Base-by-base conservation (phyloP, 1,140 invertebrate genomes). In the Venustaconcha ellipsiformis region DNA sequence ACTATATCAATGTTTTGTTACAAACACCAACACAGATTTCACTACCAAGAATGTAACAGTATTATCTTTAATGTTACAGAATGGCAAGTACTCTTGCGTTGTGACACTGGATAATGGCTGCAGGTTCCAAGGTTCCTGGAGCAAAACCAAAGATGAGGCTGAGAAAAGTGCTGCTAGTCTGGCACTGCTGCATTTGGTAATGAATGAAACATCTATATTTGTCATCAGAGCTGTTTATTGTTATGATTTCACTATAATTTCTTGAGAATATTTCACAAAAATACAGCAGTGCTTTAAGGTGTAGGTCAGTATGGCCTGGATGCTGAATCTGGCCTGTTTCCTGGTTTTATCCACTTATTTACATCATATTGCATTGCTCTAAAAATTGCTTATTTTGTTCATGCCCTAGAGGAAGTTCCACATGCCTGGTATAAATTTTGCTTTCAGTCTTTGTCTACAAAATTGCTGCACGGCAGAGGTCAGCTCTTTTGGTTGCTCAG, bases 121-220 rank as follows among this genome's bases (percentile, higher is more conserved):
- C 8, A 76, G 82, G 20, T 84, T 85, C 71, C 80, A 85, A 56
- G 86, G 86, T 12, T 83, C 86, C 8, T 8, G 73, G 70, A 83
- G 82, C 63, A 69, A 70, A 14, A 81, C 69, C 3, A 78, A 74
- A 58, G 81, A 82, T 14, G 81, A 84, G 48, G 86, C 86, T 48
- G 73, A 79, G 30, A 81, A 85, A 57, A 86, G 84, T 74, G 83
- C 83, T 5, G 84, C 86, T 30, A 74, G 81, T 72, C 81, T 86
- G 18, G 82, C 84, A 8, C 62, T 87, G 26, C 65, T 85, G 59
- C 81, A 83, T 67, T 70, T 87, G 78, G 84, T 86, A 73, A 76
- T 80, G 57, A 30, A 20, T 30, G 48, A 3, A 26, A 14, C 17
- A 57, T 12, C 17, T 69, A 18, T n/a, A 48, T n/a, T 57, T 18